phyloP scores from a whole-genome alignment of 2,888 invertebrate genomes.

The Alloscopus bannaensis region DNA sequence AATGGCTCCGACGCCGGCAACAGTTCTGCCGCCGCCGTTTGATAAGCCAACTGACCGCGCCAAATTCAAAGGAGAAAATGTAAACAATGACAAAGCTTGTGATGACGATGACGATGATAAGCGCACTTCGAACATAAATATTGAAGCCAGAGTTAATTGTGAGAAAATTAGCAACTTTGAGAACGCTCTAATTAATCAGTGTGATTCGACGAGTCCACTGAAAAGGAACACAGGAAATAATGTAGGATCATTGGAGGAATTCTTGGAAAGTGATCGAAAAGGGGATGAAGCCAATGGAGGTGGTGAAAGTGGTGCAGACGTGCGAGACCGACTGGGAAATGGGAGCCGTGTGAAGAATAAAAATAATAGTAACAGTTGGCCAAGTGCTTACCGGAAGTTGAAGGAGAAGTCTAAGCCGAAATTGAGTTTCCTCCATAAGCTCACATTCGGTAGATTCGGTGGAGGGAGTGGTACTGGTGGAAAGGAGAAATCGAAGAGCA shows the following conservation, averaged over 20 bases:
- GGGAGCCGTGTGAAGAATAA: constrained; percentile 25
- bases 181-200: not conserved
- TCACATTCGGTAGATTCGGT: constrained; percentile 61
- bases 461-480: not conserved
- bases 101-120: not conserved
- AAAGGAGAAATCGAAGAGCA: constrained; percentile 1
- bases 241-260: constrained; percentile 24
- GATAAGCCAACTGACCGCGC: too few species aligned
- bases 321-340: not conserved
- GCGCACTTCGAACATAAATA: not conserved
- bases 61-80: too few species aligned
- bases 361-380: constrained; percentile 38
- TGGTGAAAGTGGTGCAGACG: not conserved
- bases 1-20: too few species aligned
- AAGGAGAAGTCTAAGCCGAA: constrained; percentile 49
- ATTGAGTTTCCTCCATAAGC: constrained; percentile 52
- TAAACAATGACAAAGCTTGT: not conserved
- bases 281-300: not conserved
- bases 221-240: not conserved
- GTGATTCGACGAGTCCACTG: not conserved
- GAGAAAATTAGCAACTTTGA: constrained; percentile 23
- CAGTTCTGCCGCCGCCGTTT: too few species aligned
- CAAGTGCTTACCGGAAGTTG: constrained; percentile 33
- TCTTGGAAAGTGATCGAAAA: constrained; percentile 1
- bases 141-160: not conserved